Evolutionary conservation across 2,888 invertebrate species (phyloP).

Genomic region (Malthinus seriepunctatus): DNA sequence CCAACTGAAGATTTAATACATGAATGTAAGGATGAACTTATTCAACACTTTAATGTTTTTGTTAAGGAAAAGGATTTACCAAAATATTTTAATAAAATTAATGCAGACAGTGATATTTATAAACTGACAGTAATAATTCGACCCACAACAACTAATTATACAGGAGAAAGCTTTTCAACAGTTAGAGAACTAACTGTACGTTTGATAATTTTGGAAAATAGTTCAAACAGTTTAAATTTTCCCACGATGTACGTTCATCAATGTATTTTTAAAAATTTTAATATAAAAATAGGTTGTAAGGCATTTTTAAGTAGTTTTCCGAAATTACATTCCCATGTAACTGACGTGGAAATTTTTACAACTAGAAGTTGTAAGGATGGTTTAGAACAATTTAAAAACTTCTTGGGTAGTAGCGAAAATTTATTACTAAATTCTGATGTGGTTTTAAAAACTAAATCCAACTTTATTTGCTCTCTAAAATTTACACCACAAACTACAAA

Average conservation of each 20-base stretch:
- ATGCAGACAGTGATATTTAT: slow-evolving; percentile 31
- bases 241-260: slow-evolving; percentile 60
- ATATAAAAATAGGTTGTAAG: slow-evolving; percentile 61
- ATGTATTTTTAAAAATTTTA: slow-evolving; percentile 59
- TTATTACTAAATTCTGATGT: slow-evolving; percentile 62
- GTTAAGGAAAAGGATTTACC: slow-evolving; percentile 43
- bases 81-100: slow-evolving; percentile 24
- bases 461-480: slow-evolving; percentile 41
- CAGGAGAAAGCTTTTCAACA: slow-evolving; percentile 23
- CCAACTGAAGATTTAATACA: slow-evolving; percentile 28
- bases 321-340: slow-evolving; percentile 54
- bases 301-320: slow-evolving; percentile 56
- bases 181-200: slow-evolving; percentile 40
- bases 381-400: slow-evolving; percentile 58
- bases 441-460: slow-evolving; percentile 54
- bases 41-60: slow-evolving; percentile 52
- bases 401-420: slow-evolving; percentile 58
- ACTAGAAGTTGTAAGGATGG: slow-evolving; percentile 42
- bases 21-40: background rate
- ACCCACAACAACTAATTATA: slow-evolving; percentile 27
- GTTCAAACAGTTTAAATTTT: slow-evolving; percentile 19
- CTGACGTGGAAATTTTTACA: slow-evolving; percentile 55
- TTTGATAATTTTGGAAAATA: slow-evolving; percentile 47
- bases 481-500: slow-evolving; percentile 56
- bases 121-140: slow-evolving; percentile 34